Evolutionary conservation across 2,113 vertebrate species (phyloP).

Genomic region (Brachionichthys hirsutus): DNA sequence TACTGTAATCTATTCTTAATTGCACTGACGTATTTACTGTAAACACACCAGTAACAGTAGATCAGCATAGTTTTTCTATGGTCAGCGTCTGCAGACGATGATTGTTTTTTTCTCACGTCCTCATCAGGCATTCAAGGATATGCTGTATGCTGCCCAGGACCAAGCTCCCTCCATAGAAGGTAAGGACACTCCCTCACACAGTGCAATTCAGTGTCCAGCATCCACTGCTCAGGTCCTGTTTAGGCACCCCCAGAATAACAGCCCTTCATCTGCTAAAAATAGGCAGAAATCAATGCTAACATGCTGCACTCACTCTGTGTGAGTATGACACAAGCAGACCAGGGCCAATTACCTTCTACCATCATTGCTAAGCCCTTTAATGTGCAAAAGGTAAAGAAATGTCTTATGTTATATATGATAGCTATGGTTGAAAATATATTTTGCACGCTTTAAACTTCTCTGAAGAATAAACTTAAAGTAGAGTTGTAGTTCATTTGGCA

Average conservation of each 20-base stretch:
- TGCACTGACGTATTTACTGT: background rate
- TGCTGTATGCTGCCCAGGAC: constrained; percentile 98
- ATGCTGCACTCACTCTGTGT: constrained; percentile 16
- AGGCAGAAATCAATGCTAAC: constrained; percentile 44
- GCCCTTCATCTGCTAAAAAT: constrained; percentile 57
- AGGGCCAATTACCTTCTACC: constrained; percentile 4
- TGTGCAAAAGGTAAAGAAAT: background rate
- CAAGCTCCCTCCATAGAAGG: constrained; percentile 98
- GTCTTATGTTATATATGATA: background rate
- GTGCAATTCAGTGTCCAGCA: constrained; percentile 13
- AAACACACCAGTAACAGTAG: background rate
- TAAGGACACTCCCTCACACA: constrained; percentile 72
- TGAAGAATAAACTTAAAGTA: constrained; percentile 2
- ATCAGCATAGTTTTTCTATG: background rate
- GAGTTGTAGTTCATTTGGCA: constrained; percentile 6
- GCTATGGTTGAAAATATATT: background rate
- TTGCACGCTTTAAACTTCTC: background rate
- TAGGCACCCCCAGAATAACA: constrained; percentile 67
- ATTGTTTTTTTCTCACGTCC: constrained; percentile 12
- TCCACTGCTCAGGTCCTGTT: constrained; percentile 32
- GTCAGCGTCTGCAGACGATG: constrained; percentile 2
- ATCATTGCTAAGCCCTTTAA: background rate
- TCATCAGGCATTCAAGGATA: constrained; percentile 94
- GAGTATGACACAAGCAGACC: constrained; percentile 15
- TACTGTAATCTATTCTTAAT: background rate